Conservation (phyloP, 30 jellyfish, hydroid and myxozoan species). For the Chrysaora quinquecirrha region DNA sequence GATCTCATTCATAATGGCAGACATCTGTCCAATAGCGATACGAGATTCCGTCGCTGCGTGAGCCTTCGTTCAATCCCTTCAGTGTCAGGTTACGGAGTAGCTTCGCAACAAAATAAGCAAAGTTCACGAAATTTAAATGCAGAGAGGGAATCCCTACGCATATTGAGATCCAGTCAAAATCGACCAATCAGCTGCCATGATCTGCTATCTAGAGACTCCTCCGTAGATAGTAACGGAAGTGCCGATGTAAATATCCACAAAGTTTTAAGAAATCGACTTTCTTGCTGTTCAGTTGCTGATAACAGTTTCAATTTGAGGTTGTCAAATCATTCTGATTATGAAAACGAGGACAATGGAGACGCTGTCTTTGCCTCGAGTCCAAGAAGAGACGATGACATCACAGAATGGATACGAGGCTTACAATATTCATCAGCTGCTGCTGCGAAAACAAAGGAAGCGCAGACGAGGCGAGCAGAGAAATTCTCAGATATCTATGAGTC, state of each 20-base stretch:
- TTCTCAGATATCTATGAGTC: neutral
- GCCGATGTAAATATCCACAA: constrained; percentile 30
- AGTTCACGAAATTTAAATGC: neutral
- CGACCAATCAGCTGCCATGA: constrained; percentile 72
- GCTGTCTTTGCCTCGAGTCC: constrained; percentile 64
- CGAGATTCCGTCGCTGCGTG: constrained; percentile 63
- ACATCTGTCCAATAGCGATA: constrained; percentile 7
- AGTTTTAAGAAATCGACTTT: constrained; percentile 40
- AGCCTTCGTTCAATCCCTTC: constrained; percentile 67
- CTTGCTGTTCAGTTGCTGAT: constrained; percentile 44
- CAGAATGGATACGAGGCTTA: constrained; percentile 75
- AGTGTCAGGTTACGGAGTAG: constrained; percentile 19
- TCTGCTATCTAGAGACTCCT: constrained; percentile 44
- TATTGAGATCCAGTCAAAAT: constrained; percentile 26
- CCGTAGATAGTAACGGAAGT: constrained; percentile 15
- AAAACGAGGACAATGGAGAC: constrained; percentile 8
- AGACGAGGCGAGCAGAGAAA: neutral
- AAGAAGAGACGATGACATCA: constrained; percentile 62
- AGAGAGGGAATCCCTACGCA: constrained; percentile 28
- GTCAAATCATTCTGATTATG: neutral
- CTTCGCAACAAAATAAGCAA: neutral
- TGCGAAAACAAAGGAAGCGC: neutral
- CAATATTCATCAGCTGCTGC: constrained; percentile 24
- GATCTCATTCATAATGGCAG: neutral
- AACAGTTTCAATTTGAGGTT: neutral